Percentiles rank a stretch among this genome's conserved stretches.
Conservation (phyloP, 2,113 vertebrate species). For the Pteronura brasiliensis region DNA sequence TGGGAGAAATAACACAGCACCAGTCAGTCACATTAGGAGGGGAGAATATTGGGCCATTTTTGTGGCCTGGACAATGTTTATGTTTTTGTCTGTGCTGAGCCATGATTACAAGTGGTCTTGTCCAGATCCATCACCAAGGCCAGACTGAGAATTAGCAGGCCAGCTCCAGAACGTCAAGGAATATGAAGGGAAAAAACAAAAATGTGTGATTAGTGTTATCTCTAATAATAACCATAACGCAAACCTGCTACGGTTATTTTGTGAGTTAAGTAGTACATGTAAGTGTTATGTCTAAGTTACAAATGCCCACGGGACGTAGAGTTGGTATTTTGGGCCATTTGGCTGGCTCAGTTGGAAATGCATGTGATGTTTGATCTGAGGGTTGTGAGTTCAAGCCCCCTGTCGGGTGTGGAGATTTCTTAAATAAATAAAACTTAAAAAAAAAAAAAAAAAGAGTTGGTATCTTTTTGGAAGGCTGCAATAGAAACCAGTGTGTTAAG, state of each 20-base stretch:
- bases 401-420: not conserved
- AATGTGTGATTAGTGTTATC: not conserved
- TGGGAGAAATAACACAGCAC: not conserved
- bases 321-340: not conserved
- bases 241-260: not conserved
- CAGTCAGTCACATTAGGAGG: not conserved
- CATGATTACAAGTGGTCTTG: not conserved
- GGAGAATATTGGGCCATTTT: not conserved
- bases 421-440: not conserved
- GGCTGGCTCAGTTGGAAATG: not conserved
- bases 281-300: not conserved
- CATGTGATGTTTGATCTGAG: not conserved
- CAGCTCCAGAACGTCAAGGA: not conserved
- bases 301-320: not conserved
- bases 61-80: not conserved
- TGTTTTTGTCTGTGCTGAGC: not conserved
- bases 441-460: not conserved
- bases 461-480: not conserved
- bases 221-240: not conserved
- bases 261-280: not conserved
- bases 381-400: not conserved
- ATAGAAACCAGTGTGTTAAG: not conserved
- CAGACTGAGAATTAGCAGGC: not conserved
- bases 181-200: not conserved
- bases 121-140: not conserved